phyloP scores from a whole-genome alignment of 2,888 invertebrate species.

The Phasia obesa region DNA sequence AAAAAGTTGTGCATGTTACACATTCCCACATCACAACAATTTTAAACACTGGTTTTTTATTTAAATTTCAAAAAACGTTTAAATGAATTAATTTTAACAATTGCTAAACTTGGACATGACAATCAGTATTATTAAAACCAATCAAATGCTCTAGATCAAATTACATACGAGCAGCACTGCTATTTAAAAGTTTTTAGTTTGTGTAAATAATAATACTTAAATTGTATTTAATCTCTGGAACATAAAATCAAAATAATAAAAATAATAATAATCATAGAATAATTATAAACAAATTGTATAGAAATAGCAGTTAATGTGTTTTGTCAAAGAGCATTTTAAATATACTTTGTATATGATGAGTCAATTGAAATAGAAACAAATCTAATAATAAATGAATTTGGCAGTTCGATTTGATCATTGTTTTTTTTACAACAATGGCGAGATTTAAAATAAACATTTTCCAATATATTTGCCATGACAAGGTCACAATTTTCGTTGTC shows the following conservation, averaged over 20 bases:
- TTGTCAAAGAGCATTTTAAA: no score
- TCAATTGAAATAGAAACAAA: no score
- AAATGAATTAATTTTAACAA: not conserved
- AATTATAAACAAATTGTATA: no score
- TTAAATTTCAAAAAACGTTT: not conserved
- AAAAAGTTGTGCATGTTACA: not conserved
- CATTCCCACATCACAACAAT: not conserved
- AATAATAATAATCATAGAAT: no score
- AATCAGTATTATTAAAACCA: constrained; percentile 35
- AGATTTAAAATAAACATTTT: no score
- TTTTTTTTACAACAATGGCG: no score
- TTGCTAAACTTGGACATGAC: constrained; percentile 22
- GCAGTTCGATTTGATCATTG: no score
- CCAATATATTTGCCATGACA: no score
- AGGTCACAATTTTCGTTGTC: no score
- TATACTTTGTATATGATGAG: no score
- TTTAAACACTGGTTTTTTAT: not conserved
- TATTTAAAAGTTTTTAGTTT: constrained; percentile 15
- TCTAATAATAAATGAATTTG: no score
- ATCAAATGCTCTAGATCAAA: constrained; percentile 26
- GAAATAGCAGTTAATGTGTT: no score
- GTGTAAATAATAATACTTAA: not conserved
- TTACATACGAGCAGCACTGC: constrained; percentile 44
- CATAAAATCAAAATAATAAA: not conserved
- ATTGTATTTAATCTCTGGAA: constrained; percentile 23